A percentile compares a stretch with the other conserved stretches of the same genome.
These are phyloP conservation scores for Phyllotreta cruciferae DNA, from an alignment of 2,888 invertebrate species.

Conservation along the genomic window DNA sequence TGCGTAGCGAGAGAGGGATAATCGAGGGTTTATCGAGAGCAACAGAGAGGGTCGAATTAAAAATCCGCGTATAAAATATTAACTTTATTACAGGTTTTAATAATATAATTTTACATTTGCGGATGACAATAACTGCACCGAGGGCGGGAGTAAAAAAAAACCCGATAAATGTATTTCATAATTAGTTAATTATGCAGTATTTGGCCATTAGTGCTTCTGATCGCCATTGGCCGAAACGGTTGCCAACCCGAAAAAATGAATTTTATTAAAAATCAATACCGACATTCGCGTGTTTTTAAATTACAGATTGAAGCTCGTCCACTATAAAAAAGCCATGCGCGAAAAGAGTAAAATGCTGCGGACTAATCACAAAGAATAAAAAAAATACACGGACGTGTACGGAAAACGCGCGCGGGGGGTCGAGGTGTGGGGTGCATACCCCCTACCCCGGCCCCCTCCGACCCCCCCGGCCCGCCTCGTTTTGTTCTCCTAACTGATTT, in stretches of 20 bases:
- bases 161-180: conserved; percentile 59
- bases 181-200: conserved; percentile 61
- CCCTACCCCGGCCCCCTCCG: conserved; percentile 31
- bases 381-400: conserved; percentile 56
- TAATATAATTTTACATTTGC: conserved; percentile 50
- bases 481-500: conserved; percentile 61
- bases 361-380: conserved; percentile 62
- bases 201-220: conserved; percentile 59
- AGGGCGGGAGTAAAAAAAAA: conserved; percentile 44
- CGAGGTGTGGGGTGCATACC: conserved; percentile 36
- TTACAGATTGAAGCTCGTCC: conserved; percentile 60
- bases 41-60: conserved; percentile 29
- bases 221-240: conserved; percentile 59
- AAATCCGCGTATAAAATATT: conserved; percentile 46
- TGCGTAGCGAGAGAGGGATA: conserved; percentile 3
- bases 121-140: conserved; percentile 49
- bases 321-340: conserved; percentile 61
- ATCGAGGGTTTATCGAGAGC: background rate
- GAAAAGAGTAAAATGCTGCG: conserved; percentile 61
- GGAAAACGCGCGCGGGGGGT: conserved; percentile 40
- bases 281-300: conserved; percentile 62
- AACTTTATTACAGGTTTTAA: conserved; percentile 47
- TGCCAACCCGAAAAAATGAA: conserved; percentile 61
- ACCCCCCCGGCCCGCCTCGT: conserved; percentile 43
- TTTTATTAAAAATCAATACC: conserved; percentile 63